Evolutionary conservation across 2,888 invertebrate genomes (phyloP).

Genomic region (Galeruca laticollis): DNA sequence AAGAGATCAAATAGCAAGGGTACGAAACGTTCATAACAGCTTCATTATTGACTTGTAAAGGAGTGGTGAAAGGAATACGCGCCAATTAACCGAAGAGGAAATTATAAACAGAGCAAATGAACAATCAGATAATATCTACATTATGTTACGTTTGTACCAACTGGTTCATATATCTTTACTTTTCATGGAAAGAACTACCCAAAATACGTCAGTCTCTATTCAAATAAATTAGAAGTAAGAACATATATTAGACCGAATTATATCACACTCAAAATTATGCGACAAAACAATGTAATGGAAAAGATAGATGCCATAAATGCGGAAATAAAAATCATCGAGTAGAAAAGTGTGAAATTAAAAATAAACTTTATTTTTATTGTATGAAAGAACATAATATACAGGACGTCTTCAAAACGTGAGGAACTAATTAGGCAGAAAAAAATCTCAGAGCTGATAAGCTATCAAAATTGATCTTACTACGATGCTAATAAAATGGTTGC

Average conservation of each 20-base stretch:
- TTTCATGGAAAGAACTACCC: constrained; percentile 4
- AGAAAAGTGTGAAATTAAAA: neutral
- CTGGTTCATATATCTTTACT: neutral
- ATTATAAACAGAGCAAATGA: neutral
- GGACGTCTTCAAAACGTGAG: neutral
- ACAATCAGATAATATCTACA: too few relatives aligned
- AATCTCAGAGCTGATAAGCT: too few relatives aligned
- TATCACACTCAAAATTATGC: neutral
- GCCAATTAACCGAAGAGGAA: neutral
- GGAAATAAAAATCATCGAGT: neutral
- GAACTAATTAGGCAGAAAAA: too few relatives aligned
- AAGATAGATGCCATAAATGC: neutral
- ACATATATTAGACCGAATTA: neutral
- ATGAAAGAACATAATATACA: neutral
- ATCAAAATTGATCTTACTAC: too few relatives aligned
- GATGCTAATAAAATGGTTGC: too few relatives aligned
- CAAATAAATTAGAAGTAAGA: constrained; percentile 1
- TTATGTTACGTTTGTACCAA: neutral
- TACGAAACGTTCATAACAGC: constrained; percentile 5
- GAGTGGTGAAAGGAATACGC: neutral
- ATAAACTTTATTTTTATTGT: neutral
- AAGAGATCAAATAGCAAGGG: too few relatives aligned
- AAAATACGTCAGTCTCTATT: neutral
- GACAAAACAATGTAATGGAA: neutral
- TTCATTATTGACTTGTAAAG: neutral